phyloP scores from a whole-genome alignment of 2,797 vertebrate genomes.

The Hypotaenidia philippensis region DNA sequence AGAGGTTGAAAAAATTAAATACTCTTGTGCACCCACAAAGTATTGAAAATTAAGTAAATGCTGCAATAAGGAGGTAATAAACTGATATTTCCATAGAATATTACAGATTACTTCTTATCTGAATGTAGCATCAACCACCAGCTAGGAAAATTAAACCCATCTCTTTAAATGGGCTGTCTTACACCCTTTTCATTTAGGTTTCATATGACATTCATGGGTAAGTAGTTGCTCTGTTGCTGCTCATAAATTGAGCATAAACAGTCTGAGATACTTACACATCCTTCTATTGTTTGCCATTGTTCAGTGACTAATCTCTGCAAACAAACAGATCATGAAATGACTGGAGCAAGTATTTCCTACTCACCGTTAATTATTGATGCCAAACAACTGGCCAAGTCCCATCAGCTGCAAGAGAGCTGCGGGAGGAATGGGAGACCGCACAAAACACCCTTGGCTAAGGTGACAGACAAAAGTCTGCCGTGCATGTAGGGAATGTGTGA shows the following conservation, averaged over 20 bases:
- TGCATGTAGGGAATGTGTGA: neutral
- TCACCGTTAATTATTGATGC: neutral
- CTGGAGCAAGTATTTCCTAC: neutral
- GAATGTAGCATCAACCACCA: neutral
- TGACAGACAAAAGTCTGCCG: neutral
- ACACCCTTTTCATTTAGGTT: neutral
- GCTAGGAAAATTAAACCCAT: neutral
- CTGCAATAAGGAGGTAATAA: neutral
- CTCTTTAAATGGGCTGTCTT: neutral
- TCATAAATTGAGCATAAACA: neutral
- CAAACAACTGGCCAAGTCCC: neutral
- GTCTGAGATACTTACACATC: neutral
- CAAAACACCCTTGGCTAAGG: neutral
- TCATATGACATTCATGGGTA: neutral
- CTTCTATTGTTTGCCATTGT: neutral
- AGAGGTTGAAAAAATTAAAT: neutral
- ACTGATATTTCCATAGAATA: neutral
- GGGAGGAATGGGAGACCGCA: neutral
- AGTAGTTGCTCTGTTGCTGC: neutral
- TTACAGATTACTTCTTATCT: neutral
- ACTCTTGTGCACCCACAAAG: neutral
- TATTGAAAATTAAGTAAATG: neutral
- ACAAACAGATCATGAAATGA: neutral
- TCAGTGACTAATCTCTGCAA: neutral
- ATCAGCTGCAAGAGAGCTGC: accelerated